Evolutionary conservation across 2,888 invertebrate species (phyloP).

Genomic region (Thysanoteuthis rhombus): DNA sequence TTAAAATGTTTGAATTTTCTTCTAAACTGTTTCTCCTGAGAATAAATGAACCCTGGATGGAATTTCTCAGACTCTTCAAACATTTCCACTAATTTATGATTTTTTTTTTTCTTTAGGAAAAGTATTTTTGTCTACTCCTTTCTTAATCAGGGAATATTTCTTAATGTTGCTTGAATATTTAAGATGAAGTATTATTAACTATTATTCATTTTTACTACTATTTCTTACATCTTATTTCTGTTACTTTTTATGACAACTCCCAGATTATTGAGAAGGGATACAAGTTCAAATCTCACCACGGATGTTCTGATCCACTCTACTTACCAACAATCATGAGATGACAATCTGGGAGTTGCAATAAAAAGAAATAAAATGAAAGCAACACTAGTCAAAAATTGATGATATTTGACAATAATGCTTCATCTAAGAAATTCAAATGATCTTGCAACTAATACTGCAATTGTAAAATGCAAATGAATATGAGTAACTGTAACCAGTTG

Average conservation of each 20-base stretch:
- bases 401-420: not conserved
- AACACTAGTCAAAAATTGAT: not conserved
- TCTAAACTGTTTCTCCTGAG: no score
- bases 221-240: not conserved
- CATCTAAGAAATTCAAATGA: not conserved
- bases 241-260: not conserved
- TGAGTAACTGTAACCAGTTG: no score
- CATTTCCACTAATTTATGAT: no score
- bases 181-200: not conserved
- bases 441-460: not conserved
- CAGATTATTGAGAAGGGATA: not conserved
- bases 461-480: not conserved
- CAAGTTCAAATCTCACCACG: not conserved
- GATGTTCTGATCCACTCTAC: not conserved
- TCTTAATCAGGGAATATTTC: no score
- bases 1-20: no score
- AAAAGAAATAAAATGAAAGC: not conserved
- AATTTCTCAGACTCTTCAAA: no score
- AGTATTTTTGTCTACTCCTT: no score
- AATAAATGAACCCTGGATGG: no score
- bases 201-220: not conserved
- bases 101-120: no score
- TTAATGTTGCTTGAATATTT: not conserved
- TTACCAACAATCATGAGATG: not conserved
- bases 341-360: not conserved